Evolutionary conservation across 2,888 invertebrate genomes (phyloP), one percentile per base, ranked within the genome.

Genomic region (Apotomis betuletana): DNA sequence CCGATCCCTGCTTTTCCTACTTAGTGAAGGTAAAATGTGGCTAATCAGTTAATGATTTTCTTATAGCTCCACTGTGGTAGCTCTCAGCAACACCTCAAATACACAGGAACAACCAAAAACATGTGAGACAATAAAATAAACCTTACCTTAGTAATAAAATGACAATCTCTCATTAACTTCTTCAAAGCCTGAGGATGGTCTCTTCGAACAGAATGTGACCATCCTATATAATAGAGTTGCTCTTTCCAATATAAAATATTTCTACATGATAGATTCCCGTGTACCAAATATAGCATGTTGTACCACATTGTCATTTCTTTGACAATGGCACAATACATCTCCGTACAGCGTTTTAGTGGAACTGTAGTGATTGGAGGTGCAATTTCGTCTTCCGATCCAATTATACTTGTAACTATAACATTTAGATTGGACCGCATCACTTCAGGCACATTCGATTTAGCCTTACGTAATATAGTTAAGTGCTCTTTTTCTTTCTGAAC

Each of bases 111-210:
- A 27, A 27, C 2, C 27, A 27, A 27, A 27, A 27, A 27, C 27
- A 27, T 27, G 27, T 27, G 27, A 15, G 15, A 27, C 27, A 27
- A 1, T 27, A 27, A 27, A 27, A 27, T 27, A 27, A 27, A 27
- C 13, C 51, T 69, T 63, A 70, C 70, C 49, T 41, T 38, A 9
- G 70, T 55, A 44, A 70, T 54, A 65, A 60, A 65, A 10, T 38
- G 3, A 15, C 70, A 70, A 46, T 70, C 70, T 46, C 36, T 70
- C 52, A 70, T 70, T 44, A 70, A 55, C 46, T 70, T 70, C 8
- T 36, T 55, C 12, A 65, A 54, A 10, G 70, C 65, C 44, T 44
- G 36, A 3, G 70, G 65, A 15, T 70, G 65, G 13, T 65, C 49
- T 12, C 4, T 15, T 3, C 46, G 65, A n/a, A 70, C 65, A 12